These are phyloP conservation scores for Psittacula cyanocephala DNA, from an alignment of 2,113 vertebrate species.

Conservation along the genomic window DNA sequence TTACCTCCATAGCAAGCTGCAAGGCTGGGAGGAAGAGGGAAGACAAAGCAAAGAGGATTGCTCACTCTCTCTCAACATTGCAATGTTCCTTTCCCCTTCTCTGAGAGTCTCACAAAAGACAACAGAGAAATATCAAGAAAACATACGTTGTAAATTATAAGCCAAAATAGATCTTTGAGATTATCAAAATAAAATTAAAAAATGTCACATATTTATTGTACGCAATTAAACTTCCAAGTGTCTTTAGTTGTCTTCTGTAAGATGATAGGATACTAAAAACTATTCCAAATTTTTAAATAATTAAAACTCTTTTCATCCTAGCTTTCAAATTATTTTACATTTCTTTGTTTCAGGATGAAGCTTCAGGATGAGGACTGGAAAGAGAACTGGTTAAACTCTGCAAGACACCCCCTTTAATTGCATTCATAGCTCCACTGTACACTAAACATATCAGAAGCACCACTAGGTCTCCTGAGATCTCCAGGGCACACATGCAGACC, in stretches of 20 bases:
- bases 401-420: neutral
- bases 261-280: neutral
- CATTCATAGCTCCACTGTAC: neutral
- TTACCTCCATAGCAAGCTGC: neutral
- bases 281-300: neutral
- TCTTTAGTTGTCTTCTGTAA: neutral
- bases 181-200: neutral
- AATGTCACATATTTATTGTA: neutral
- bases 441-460: neutral
- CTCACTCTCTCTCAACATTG: fast-evolving
- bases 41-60: neutral
- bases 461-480: fast-evolving
- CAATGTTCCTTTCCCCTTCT: neutral
- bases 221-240: neutral
- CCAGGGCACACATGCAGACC: fast-evolving
- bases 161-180: neutral
- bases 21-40: neutral
- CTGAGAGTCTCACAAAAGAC: neutral
- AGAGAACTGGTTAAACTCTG: neutral
- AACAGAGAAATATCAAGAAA: neutral
- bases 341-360: neutral
- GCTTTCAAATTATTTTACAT: too few relatives aligned
- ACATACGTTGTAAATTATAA: fast-evolving
- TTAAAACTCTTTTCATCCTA: too few relatives aligned
- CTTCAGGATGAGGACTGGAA: neutral